Evolutionary conservation across 2,797 vertebrate genomes (phyloP).

Genomic region (Lates japonicus): DNA sequence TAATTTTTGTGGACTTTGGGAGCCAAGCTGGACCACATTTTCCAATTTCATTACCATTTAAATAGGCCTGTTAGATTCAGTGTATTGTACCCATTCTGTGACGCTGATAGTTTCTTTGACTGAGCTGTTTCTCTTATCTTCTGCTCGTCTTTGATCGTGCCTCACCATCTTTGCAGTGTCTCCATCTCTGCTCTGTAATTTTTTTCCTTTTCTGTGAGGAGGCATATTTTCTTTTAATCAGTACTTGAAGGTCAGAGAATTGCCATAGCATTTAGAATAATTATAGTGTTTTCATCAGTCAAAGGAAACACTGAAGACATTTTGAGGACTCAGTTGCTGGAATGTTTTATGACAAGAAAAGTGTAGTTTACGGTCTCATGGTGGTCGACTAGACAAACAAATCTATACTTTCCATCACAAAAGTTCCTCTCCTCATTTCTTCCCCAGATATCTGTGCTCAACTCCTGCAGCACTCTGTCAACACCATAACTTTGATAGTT

Average conservation of each 20-base stretch:
- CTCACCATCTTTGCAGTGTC: slow-evolving; percentile 22
- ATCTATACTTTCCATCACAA: slow-evolving; percentile 13
- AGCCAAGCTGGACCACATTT: background rate
- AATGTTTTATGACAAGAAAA: slow-evolving; percentile 15
- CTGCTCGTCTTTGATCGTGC: slow-evolving; percentile 37
- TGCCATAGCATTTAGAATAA: slow-evolving; percentile 14
- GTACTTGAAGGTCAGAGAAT: slow-evolving; percentile 33
- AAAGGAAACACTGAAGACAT: slow-evolving; percentile 3
- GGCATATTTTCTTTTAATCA: slow-evolving; percentile 44
- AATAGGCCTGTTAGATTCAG: slow-evolving; percentile 40
- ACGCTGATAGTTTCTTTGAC: slow-evolving; percentile 14
- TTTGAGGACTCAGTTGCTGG: slow-evolving; percentile 7
- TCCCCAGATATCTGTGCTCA: slow-evolving; percentile 15
- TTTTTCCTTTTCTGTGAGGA: background rate
- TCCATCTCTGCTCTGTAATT: background rate
- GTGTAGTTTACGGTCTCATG: background rate
- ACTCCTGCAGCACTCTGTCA: slow-evolving; percentile 2
- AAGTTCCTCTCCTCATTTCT: background rate
- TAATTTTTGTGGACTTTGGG: slow-evolving; percentile 15
- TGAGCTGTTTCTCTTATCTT: slow-evolving; percentile 34
- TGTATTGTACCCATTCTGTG: slow-evolving; percentile 10
- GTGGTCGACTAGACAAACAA: background rate
- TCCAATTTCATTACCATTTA: slow-evolving; percentile 66
- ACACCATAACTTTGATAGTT: slow-evolving; percentile 23
- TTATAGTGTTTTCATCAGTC: slow-evolving; percentile 27